These are phyloP conservation scores for Diarsia rubi DNA, from an alignment of 2,888 invertebrate species.

Conservation along the genomic window DNA sequence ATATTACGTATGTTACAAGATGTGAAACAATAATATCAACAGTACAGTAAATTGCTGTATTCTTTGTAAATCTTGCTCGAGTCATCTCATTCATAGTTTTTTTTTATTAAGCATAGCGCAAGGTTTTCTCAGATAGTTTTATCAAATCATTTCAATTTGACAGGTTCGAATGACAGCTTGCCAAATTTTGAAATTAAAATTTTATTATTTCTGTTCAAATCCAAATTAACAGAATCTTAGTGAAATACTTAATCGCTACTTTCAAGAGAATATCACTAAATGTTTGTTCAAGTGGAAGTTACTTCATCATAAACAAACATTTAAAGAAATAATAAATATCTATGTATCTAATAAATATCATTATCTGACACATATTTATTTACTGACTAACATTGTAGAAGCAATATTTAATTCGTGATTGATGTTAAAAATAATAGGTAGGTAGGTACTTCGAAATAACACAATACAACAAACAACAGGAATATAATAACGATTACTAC, in stretches of 20 bases:
- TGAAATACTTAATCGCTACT: background rate
- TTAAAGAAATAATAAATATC: background rate
- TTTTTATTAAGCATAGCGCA: background rate
- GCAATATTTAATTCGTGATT: constrained; percentile 8
- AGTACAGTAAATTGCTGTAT: background rate
- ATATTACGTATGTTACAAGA: constrained; percentile 41
- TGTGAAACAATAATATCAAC: constrained; percentile 16
- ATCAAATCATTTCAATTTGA: background rate
- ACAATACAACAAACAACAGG: constrained; percentile 29
- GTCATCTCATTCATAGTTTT: constrained; percentile 1
- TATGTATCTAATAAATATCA: constrained; percentile 10
- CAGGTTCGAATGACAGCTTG: background rate
- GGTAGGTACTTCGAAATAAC: constrained; percentile 34
- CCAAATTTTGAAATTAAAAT: constrained; percentile 5
- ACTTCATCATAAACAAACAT: background rate
- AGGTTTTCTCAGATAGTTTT: background rate
- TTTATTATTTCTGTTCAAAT: background rate
- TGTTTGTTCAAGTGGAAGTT: background rate
- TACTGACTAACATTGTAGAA: constrained; percentile 15
- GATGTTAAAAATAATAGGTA: no score
- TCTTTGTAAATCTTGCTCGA: constrained; percentile 15
- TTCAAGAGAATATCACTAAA: background rate
- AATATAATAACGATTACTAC: constrained; percentile 41
- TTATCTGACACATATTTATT: constrained; percentile 11
- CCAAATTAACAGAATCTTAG: no score